Evolutionary conservation across 2,797 vertebrate species (phyloP).

Genomic region (Hypotaenidia okinawae): DNA sequence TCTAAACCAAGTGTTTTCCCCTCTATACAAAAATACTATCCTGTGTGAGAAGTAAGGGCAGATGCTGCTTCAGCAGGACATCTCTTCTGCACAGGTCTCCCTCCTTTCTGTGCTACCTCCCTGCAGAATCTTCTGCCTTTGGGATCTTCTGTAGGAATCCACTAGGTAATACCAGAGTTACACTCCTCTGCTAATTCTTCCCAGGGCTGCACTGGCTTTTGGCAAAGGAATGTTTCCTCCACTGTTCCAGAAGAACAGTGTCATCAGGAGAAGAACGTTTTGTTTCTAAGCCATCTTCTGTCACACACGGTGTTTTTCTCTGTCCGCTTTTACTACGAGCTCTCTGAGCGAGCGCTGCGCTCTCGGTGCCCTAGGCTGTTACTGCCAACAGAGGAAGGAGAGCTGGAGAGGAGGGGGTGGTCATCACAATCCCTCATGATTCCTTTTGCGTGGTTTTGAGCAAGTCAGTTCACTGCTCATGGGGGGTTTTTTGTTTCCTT

Average conservation of each 20-base stretch:
- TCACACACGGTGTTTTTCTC: background rate
- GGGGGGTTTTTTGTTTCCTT: background rate
- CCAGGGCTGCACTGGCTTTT: background rate
- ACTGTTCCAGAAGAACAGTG: background rate
- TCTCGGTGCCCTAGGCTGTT: background rate
- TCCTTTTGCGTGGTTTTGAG: background rate
- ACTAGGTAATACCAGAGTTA: background rate
- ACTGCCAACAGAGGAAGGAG: background rate
- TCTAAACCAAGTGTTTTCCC: conserved; percentile 3
- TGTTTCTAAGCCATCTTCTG: background rate
- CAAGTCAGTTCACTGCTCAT: background rate
- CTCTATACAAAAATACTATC: background rate
- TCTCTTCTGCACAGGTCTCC: background rate
- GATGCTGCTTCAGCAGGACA: background rate
- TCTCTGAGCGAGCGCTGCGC: background rate
- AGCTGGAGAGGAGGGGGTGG: background rate
- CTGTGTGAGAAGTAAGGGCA: background rate
- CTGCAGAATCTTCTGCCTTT: background rate
- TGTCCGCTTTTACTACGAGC: background rate
- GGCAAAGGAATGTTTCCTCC: background rate
- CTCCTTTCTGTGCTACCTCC: background rate
- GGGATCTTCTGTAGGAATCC: background rate
- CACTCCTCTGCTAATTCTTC: background rate
- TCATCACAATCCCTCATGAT: background rate
- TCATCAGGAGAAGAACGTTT: background rate